phyloP scores from a whole-genome alignment of 2,888 invertebrate species.

The Drosophila cracens region DNA sequence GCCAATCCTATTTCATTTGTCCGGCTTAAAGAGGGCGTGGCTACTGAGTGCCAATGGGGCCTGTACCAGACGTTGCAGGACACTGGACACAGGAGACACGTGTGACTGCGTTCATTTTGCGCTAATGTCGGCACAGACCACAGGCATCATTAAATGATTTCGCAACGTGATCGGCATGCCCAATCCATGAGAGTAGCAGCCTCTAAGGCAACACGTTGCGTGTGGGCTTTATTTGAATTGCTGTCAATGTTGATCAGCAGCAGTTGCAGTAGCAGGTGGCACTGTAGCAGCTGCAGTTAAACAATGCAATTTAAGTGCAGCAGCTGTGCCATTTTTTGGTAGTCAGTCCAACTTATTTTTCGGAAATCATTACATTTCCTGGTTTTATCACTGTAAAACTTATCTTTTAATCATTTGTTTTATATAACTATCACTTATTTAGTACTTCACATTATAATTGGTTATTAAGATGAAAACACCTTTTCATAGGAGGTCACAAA shows the following conservation, averaged over 20 bases:
- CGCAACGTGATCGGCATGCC: conserved; percentile 51
- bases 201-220: conserved; percentile 37
- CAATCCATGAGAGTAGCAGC: conserved; percentile 6
- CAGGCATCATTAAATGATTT: conserved; percentile 64
- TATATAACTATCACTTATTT: background rate
- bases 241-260: conserved; percentile 10
- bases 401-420: background rate
- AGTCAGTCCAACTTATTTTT: background rate
- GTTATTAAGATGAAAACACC: background rate
- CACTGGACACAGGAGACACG: conserved; percentile 8
- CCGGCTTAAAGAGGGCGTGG: background rate
- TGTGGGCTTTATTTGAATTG: conserved; percentile 40
- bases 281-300: background rate
- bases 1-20: conserved; percentile 21
- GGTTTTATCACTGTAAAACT: background rate
- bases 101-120: conserved; percentile 16
- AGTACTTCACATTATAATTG: background rate
- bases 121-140: conserved; percentile 6
- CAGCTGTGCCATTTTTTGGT: conserved; percentile 13
- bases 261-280: background rate
- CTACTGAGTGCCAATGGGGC: conserved; percentile 14
- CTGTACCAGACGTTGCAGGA: background rate
- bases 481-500: background rate
- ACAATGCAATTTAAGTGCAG: conserved; percentile 9
- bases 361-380: background rate